Evolutionary conservation across 2,888 invertebrate species (phyloP), one percentile per base, ranked within the genome.

Genomic region (Ferdinandea cuprea): DNA sequence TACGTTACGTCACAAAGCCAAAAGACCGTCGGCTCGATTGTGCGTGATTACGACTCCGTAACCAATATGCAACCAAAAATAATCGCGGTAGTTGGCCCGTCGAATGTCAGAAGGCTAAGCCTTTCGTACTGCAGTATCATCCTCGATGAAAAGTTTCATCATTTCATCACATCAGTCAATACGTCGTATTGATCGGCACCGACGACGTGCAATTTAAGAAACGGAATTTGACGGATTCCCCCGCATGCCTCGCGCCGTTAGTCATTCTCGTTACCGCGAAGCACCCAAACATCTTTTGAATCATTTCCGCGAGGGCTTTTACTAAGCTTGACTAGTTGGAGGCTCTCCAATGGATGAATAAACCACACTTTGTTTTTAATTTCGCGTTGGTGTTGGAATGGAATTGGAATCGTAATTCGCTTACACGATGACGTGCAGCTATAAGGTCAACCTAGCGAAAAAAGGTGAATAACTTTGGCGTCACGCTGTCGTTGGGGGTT

Each of bases 21-120:
- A 19, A 3, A 30, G 40, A 9, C 5, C 35, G 42, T 35, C 9
- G 30, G 65, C 15, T 28, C 7, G 15, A 54, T 32, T 63, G 44
- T 68, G 61, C 25, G 69, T 80, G 58, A 44, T 44, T 42, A 80
- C 37, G 40, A 42, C 40, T 46, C 42, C 74, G 63, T 69, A 58
- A 80, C 76, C 74, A 74, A 68, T 48, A 46, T 48, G 61, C 42
- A 37, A 46, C 15, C 15, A 46, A 37, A 9, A 63, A 44, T 30
- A 52, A 17, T 65, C 40, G 65, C 25, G 13, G 65, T 65, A 48
- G 48, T 63, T 37, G 61, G 32, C 19, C n/a, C 35, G 28, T 59
- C 44, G 19, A 48, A 48, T 63, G 48, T 37, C 48, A 48, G 48
- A 63, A 63, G 63, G 63, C 48, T 48, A 48, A 9, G 44, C 13